Percentiles rank a stretch among this genome's conserved stretches.
These are phyloP conservation scores for Corythoichthys haematopterus DNA, from an alignment of 2,113 vertebrate species.

Conservation along the genomic window DNA sequence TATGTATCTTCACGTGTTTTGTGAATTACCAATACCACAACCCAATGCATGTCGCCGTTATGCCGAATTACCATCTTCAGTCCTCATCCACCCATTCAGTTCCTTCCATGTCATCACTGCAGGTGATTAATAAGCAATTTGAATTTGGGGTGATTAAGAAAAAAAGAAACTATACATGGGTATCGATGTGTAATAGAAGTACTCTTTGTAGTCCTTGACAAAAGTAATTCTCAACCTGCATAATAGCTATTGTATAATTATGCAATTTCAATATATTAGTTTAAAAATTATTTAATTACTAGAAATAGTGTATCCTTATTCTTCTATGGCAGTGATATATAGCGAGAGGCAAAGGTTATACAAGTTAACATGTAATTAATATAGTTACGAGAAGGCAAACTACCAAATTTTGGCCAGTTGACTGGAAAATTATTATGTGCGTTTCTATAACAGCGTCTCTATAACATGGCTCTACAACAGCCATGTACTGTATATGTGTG, in stretches of 20 bases:
- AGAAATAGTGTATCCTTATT: background rate
- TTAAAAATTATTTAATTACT: background rate
- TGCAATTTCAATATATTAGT: background rate
- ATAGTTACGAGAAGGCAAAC: too few species aligned
- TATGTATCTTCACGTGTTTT: constrained; percentile 20
- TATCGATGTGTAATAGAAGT: background rate
- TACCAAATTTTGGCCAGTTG: too few species aligned
- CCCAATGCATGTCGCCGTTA: constrained; percentile 34
- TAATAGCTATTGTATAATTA: background rate
- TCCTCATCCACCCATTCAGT: constrained; percentile 5
- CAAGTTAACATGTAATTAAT: background rate
- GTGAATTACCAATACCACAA: background rate
- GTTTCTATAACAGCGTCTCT: too few species aligned
- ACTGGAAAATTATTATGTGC: too few species aligned
- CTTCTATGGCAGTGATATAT: background rate
- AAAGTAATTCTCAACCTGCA: too few species aligned
- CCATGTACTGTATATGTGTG: too few species aligned
- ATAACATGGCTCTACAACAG: too few species aligned
- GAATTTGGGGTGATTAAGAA: background rate
- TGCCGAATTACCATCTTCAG: constrained; percentile 30
- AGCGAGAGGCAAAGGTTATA: background rate
- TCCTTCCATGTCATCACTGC: constrained; percentile 27
- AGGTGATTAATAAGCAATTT: constrained; percentile 9
- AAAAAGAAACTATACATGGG: background rate
- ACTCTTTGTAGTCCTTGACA: background rate